These are phyloP conservation scores for Ctena decussata DNA, from an alignment of 2,888 invertebrate species.

Conservation along the genomic window DNA sequence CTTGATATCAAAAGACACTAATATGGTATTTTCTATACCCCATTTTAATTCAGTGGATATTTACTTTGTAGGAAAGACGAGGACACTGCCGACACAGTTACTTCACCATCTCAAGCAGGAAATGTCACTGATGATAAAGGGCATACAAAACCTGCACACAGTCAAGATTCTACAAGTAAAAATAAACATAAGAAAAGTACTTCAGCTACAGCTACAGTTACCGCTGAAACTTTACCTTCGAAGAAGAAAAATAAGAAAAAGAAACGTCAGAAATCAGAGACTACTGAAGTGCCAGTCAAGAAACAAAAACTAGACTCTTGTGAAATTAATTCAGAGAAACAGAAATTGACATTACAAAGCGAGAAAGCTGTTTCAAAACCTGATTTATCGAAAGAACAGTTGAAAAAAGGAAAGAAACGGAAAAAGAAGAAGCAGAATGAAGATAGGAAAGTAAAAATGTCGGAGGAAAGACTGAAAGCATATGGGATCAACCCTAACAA, in stretches of 20 bases:
- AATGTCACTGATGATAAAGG: too few species aligned
- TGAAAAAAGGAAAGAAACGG: conserved; percentile 41
- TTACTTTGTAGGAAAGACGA: too few species aligned
- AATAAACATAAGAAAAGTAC: neutral
- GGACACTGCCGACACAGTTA: too few species aligned
- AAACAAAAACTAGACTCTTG: neutral
- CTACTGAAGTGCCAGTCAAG: neutral
- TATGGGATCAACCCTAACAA: conserved; percentile 90
- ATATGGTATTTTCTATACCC: too few species aligned
- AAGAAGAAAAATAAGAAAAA: neutral
- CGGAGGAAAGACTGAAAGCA: conserved; percentile 94
- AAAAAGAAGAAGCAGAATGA: conserved; percentile 67
- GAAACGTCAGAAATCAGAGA: neutral
- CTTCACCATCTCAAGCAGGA: too few species aligned
- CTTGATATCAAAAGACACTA: too few species aligned
- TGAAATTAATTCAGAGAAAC: neutral
- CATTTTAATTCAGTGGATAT: too few species aligned
- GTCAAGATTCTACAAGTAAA: neutral
- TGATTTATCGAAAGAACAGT: neutral
- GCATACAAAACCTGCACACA: too few species aligned
- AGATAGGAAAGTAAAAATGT: conserved; percentile 64
- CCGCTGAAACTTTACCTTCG: neutral
- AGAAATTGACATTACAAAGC: neutral
- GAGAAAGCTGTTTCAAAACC: neutral
- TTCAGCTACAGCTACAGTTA: neutral